Percentiles rank a stretch among this genome's conserved stretches.
Evolutionary conservation across 2,888 invertebrate genomes (phyloP).

Genomic region (Xylocampa areola): DNA sequence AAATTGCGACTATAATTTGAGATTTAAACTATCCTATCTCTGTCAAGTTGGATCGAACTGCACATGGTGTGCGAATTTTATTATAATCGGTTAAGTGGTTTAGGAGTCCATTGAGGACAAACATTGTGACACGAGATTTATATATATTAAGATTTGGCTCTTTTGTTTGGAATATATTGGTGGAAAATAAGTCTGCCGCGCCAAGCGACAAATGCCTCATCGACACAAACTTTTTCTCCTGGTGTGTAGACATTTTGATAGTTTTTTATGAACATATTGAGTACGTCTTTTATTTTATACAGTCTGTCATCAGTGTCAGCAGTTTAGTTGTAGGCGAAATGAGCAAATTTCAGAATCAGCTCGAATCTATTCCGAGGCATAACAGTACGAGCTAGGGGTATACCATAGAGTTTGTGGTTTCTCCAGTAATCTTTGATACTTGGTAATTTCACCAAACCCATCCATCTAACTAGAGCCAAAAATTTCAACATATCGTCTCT

Average conservation of each 20-base stretch:
- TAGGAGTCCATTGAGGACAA: no score
- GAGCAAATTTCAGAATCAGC: conserved; percentile 41
- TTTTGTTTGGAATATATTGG: conserved; percentile 40
- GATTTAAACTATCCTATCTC: no score
- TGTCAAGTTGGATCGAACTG: no score
- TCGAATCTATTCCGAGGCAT: conserved; percentile 24
- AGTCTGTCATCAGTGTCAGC: conserved; percentile 37
- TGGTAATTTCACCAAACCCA: conserved; percentile 36
- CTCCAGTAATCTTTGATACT: conserved; percentile 49
- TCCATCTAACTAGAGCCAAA: conserved; percentile 32
- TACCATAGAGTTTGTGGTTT: conserved; percentile 21
- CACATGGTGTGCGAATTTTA: no score
- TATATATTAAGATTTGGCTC: no score
- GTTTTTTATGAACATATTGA: conserved; percentile 46
- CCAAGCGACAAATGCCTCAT: conserved; percentile 13
- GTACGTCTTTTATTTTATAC: conserved; percentile 28
- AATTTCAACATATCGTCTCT: conserved; percentile 25
- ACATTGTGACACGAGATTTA: no score
- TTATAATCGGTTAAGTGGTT: no score
- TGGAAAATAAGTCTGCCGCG: conserved; percentile 30
- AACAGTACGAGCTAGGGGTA: conserved; percentile 14
- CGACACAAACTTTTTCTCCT: conserved; percentile 24
- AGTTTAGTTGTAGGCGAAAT: conserved; percentile 38
- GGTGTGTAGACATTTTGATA: conserved; percentile 35
- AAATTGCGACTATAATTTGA: no score